A percentile compares a stretch with the other conserved stretches of the same genome.
These are phyloP conservation scores for Pollimyrus isidori DNA, from an alignment of 2,113 vertebrate genomes.

Conservation along the genomic window DNA sequence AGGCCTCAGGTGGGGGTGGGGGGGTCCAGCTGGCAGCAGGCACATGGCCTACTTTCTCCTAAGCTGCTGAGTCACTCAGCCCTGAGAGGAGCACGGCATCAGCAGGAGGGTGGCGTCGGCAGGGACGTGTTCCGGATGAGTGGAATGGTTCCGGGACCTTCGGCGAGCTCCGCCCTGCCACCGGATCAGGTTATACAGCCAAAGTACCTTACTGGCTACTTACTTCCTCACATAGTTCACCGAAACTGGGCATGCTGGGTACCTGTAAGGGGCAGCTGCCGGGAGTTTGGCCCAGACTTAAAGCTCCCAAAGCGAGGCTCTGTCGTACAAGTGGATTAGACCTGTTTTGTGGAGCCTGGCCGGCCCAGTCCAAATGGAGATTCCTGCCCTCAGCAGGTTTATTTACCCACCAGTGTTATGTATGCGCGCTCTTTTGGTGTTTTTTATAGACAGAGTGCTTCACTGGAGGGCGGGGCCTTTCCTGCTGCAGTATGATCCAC, in stretches of 20 bases:
- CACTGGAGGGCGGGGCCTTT: background rate
- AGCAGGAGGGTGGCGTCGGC: background rate
- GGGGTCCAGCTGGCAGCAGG: background rate
- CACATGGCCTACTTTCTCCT: background rate
- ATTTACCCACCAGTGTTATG: background rate
- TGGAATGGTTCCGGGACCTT: background rate
- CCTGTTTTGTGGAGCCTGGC: background rate
- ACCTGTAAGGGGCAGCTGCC: background rate
- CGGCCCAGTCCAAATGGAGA: background rate
- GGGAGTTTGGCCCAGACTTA: background rate
- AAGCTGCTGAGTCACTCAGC: constrained; percentile 10
- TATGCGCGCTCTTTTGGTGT: background rate
- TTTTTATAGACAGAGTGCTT: background rate
- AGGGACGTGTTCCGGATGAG: background rate
- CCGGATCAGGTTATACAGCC: too few relatives aligned
- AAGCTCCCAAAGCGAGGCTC: background rate
- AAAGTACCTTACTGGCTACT: background rate
- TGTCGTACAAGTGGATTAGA: background rate
- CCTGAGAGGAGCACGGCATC: background rate
- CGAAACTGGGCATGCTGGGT: background rate
- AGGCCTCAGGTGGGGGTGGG: background rate
- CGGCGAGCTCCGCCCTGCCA: background rate
- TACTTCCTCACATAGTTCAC: background rate
- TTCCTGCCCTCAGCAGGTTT: background rate
- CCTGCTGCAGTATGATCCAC: background rate